A percentile compares a stretch with the other conserved stretches of the same genome.
These are phyloP conservation scores for Panthera uncia DNA, from an alignment of 2,113 vertebrate species.

Conservation along the genomic window DNA sequence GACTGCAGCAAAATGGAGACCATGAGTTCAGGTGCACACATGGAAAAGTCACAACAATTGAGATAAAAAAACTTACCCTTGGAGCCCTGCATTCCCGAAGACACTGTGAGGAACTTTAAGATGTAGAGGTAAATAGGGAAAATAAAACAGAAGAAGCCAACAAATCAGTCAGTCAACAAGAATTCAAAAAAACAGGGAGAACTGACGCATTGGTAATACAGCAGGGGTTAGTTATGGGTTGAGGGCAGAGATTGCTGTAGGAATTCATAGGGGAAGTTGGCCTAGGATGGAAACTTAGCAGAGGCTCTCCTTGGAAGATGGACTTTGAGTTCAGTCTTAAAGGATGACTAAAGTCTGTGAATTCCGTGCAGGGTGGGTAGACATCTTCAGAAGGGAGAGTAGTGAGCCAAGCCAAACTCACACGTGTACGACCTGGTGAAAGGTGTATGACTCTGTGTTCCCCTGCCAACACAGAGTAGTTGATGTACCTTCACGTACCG, in stretches of 20 bases:
- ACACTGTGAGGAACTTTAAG: neutral
- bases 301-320: neutral
- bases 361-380: neutral
- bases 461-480: no score
- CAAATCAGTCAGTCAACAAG: no score
- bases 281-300: neutral
- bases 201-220: fast-evolving
- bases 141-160: neutral
- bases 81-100: neutral
- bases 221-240: no score
- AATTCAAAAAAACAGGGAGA: neutral
- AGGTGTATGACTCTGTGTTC: neutral
- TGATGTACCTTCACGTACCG: fast-evolving
- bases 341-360: fast-evolving
- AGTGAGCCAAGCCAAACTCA: neutral
- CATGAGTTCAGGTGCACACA: neutral
- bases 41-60: neutral
- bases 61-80: neutral
- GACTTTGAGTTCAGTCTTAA: neutral
- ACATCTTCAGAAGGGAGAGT: neutral
- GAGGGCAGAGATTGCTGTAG: neutral
- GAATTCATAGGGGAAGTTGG: neutral
- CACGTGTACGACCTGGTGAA: fast-evolving
- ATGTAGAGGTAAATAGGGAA: neutral
- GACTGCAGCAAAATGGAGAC: neutral